These are phyloP conservation scores for Bombyx mandarina DNA, from an alignment of 1,140 invertebrate genomes.

Conservation along the genomic window DNA sequence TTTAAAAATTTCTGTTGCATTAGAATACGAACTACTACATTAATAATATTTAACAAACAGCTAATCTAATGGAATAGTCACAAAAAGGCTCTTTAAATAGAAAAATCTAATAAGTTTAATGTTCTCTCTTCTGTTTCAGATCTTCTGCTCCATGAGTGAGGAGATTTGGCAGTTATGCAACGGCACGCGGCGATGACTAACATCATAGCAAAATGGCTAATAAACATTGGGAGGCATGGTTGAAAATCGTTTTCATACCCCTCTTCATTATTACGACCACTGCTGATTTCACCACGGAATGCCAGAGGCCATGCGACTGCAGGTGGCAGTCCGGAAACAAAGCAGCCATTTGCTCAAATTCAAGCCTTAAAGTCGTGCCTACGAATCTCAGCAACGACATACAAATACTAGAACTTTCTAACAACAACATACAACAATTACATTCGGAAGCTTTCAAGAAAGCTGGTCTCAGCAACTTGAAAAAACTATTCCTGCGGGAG, in stretches of 20 bases:
- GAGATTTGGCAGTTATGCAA: constrained; percentile 48
- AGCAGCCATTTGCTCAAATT: constrained; percentile 82
- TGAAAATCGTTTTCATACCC: constrained; percentile 42
- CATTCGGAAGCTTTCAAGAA: constrained; percentile 75
- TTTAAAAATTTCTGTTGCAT: too few species aligned
- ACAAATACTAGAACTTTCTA: constrained; percentile 82
- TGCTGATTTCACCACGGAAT: constrained; percentile 64
- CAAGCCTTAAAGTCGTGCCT: constrained; percentile 78
- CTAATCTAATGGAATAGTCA: too few species aligned
- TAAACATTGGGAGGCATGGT: constrained; percentile 61
- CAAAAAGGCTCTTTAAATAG: too few species aligned
- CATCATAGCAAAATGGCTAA: constrained; percentile 59
- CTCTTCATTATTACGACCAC: constrained; percentile 34
- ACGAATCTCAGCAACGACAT: constrained; percentile 79
- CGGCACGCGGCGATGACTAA: constrained; percentile 55
- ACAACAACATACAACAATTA: constrained; percentile 51
- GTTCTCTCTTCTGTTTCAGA: constrained; percentile 48
- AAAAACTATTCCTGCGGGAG: constrained; percentile 82
- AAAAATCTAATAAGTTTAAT: not conserved
- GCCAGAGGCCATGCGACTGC: constrained; percentile 78
- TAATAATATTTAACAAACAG: too few species aligned
- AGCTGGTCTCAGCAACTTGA: constrained; percentile 82
- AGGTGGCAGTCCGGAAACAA: constrained; percentile 87
- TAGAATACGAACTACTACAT: too few species aligned
- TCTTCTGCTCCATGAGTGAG: constrained; percentile 39